Base-by-base conservation (phyloP, 1,140 invertebrate species). In the Holotrichia oblita region DNA sequence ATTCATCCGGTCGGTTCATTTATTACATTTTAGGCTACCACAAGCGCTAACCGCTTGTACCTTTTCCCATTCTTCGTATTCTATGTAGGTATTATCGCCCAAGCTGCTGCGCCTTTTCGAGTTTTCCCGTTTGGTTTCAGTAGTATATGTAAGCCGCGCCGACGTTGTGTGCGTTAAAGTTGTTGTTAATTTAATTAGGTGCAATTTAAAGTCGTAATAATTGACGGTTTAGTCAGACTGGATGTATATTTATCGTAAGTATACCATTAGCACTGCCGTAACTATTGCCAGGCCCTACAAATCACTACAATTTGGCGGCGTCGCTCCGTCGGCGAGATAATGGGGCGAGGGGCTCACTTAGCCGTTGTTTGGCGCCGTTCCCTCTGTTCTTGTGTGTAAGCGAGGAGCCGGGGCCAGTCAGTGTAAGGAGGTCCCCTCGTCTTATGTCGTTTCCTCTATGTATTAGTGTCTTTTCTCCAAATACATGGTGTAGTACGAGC, bases 281-380 rank as follows among this genome's bases (percentile, higher is more conserved):
- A 77, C 79, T 77, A 81, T 83, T 79, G 80, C 79, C 69, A 64
- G 75, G 40, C 73, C 80, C 72, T 79, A 80, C 83, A 84, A 84
- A 83, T 83, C 83, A 84, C 83, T 83, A 84, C 83, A 84, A 84
- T 84, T 84, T 84, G 76, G 76, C 77, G 83, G 82, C 83, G 83
- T 81, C 83, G 80, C 79, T 79, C 69, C 77, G 83, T 73, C 83
- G 81, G 82, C 73, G 73, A 72, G 78, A 55, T 44, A 44, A 44
- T 42, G 74, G 74, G 42, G 74, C 42, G 27, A 48, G 74, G 74
- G 42, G 10, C 20, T 74, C 40, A n/a, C 27, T 74, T 74, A 17
- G 73, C 27, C 27, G 24, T 41, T 40, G 40, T 41, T 69, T 69
- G 64, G 73, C 64, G 64, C 64, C 64, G 64, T 34, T 69, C 27